Percentiles rank a stretch among this genome's conserved stretches.
Evolutionary conservation across 2,113 vertebrate species (phyloP).

Genomic region (Phaethon lepturus): DNA sequence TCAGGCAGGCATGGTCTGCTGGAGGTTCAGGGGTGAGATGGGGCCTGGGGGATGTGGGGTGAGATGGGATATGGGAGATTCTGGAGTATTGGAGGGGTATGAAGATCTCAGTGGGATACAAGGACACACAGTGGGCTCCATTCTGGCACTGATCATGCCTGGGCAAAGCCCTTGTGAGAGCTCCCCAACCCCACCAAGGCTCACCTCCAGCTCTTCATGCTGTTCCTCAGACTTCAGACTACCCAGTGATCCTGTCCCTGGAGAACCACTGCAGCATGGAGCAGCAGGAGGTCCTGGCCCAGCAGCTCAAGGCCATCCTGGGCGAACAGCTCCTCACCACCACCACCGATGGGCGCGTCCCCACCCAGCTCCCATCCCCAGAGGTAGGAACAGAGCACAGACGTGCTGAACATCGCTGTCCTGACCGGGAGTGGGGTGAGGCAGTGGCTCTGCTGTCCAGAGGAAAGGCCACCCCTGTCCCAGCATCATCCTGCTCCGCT

Average conservation of each 20-base stretch:
- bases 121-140: background rate
- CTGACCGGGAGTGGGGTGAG: background rate
- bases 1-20: background rate
- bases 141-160: fast-evolving
- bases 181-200: background rate
- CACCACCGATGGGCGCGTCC: conserved; percentile 73
- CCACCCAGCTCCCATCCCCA: conserved; percentile 85
- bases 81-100: background rate
- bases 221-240: conserved; percentile 81
- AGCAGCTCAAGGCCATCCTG: conserved; percentile 83
- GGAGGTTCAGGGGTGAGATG: background rate
- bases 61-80: background rate
- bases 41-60: no score
- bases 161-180: background rate
- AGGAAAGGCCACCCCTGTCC: background rate
- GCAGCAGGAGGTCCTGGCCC: conserved; percentile 86
- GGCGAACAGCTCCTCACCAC: conserved; percentile 82
- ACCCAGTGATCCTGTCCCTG: conserved; percentile 90
- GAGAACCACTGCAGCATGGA: conserved; percentile 93
- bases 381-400: conserved; percentile 73
- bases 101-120: background rate
- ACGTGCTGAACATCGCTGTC: background rate
- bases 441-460: background rate
- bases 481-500: background rate
- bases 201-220: background rate